Evolutionary conservation across 2,888 invertebrate species (phyloP).

Genomic region (Gandaritis pyraliata): DNA sequence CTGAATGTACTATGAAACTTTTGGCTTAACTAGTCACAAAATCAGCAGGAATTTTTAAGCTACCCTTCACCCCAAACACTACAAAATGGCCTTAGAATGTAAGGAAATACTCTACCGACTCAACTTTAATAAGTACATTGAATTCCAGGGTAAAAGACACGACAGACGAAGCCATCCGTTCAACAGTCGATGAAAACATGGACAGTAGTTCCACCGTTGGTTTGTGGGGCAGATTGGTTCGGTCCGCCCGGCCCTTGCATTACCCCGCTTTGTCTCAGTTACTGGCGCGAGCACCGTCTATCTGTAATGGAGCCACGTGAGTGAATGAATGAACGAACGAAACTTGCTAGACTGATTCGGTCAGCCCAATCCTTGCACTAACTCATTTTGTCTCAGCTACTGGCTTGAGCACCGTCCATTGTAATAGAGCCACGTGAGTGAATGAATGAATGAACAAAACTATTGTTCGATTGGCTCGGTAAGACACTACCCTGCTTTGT

Average conservation of each 20-base stretch:
- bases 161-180: slow-evolving; percentile 53
- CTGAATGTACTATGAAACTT: too few species aligned
- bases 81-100: too few species aligned
- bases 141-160: slow-evolving; percentile 71
- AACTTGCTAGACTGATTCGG: too few species aligned
- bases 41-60: too few species aligned
- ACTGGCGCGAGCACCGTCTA: slow-evolving; percentile 84
- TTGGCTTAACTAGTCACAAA: too few species aligned
- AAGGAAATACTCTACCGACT: too few species aligned
- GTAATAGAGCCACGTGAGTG: too few species aligned
- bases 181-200: slow-evolving; percentile 70
- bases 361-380: too few species aligned
- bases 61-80: too few species aligned
- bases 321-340: slow-evolving; percentile 55
- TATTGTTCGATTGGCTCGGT: slow-evolving; percentile 78
- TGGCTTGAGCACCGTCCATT: too few species aligned
- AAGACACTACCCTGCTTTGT: slow-evolving; percentile 88
- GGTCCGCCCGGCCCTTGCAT: slow-evolving; percentile 88
- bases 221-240: slow-evolving; percentile 81
- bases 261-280: slow-evolving; percentile 88
- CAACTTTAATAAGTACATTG: not conserved
- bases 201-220: slow-evolving; percentile 78
- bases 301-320: slow-evolving; percentile 89
- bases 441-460: too few species aligned
- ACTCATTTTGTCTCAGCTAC: too few species aligned